A percentile compares a stretch with the other conserved stretches of the same genome.
Conservation (phyloP, 2,797 vertebrate species). For the Sebastes jordani region DNA sequence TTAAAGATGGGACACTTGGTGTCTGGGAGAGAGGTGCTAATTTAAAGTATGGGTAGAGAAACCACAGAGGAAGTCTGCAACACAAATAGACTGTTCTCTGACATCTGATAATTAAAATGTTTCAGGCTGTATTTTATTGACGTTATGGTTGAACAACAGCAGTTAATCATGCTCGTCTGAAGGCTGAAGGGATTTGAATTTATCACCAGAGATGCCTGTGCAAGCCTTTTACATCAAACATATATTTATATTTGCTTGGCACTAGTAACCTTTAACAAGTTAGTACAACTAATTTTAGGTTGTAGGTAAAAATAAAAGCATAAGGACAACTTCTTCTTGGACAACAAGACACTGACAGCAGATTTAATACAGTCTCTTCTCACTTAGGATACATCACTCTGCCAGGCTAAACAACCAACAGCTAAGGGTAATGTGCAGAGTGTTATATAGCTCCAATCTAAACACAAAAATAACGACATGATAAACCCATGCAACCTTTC, state of each 20-base stretch:
- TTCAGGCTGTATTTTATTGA: constrained; percentile 9
- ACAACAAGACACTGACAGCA: not conserved
- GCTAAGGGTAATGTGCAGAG: too few relatives aligned
- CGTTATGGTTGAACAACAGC: not conserved
- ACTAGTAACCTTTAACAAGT: not conserved
- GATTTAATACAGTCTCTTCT: not conserved
- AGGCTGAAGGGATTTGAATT: not conserved
- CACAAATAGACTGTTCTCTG: constrained; percentile 5
- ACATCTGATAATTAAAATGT: constrained; percentile 18
- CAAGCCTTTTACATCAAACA: not conserved
- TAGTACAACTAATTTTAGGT: not conserved
- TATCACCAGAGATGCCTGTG: not conserved
- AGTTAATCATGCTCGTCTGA: not conserved
- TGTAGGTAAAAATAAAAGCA: not conserved
- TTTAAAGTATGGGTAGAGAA: constrained; percentile 25
- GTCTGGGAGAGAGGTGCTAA: constrained; percentile 19
- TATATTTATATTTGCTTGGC: not conserved
- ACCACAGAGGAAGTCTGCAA: constrained; percentile 33
- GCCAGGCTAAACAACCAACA: too few relatives aligned
- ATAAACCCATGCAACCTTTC: too few relatives aligned
- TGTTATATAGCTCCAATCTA: too few relatives aligned
- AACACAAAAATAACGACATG: too few relatives aligned
- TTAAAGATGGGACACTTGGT: not conserved
- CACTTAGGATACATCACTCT: not conserved
- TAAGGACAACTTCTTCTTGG: not conserved